Conservation (phyloP, 2,113 vertebrate genomes). For the Eidolon helvum region DNA sequence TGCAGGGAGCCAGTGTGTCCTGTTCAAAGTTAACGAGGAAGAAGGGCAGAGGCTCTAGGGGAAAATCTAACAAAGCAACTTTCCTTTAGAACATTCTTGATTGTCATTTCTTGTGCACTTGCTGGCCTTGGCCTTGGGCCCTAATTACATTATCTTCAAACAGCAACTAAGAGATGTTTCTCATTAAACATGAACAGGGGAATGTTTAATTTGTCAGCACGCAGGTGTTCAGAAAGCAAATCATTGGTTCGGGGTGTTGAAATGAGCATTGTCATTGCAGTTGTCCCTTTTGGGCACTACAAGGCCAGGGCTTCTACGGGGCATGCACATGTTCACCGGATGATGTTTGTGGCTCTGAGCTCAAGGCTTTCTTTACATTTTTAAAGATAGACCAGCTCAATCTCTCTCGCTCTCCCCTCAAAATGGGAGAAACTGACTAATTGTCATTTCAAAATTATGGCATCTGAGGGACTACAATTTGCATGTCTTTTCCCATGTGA, state of each 20-base stretch:
- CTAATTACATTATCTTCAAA: constrained; percentile 48
- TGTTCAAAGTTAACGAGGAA: not conserved
- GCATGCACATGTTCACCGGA: rapidly evolving
- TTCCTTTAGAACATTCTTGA: not conserved
- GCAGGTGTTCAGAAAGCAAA: not conserved
- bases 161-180: not conserved
- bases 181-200: not conserved
- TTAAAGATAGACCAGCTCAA: not conserved
- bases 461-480: not conserved
- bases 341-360: not conserved
- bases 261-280: not conserved
- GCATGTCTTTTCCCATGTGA: not conserved
- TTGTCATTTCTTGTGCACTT: not conserved
- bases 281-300: not conserved
- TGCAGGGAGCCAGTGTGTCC: not conserved
- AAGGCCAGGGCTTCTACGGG: not conserved
- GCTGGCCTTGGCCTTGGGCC: not conserved
- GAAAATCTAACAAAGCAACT: not conserved
- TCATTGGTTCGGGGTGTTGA: not conserved
- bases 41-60: not conserved
- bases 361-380: not conserved
- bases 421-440: not conserved
- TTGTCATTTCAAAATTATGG: not conserved
- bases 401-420: not conserved
- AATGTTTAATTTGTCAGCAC: not conserved